phyloP scores from a whole-genome alignment of 2,797 vertebrate genomes.

The Hafferia zeledoni region DNA sequence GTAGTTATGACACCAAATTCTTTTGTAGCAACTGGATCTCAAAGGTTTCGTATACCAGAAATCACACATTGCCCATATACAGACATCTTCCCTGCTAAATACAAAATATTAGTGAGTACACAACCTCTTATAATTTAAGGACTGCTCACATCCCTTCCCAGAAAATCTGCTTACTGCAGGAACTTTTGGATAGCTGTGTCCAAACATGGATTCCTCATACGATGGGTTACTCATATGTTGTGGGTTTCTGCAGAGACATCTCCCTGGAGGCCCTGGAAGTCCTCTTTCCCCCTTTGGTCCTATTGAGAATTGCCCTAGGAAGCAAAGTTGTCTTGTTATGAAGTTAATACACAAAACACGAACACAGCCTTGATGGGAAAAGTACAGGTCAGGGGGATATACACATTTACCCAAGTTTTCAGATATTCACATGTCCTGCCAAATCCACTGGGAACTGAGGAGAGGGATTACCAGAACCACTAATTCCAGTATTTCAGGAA shows the following conservation, averaged over 20 bases:
- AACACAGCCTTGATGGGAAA: not conserved
- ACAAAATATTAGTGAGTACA: not conserved
- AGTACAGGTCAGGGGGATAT: not conserved
- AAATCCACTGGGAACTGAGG: not conserved
- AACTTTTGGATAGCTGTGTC: slow-evolving; percentile 84
- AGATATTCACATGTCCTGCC: too few species aligned
- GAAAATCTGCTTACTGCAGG: slow-evolving; percentile 84
- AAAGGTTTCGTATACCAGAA: not conserved
- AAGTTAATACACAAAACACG: not conserved
- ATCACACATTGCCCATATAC: not conserved
- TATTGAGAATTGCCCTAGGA: slow-evolving; percentile 86
- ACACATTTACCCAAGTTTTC: not conserved
- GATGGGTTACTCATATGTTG: slow-evolving; percentile 79
- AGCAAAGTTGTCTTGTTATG: slow-evolving; percentile 25
- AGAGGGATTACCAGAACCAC: not conserved
- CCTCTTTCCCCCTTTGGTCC: slow-evolving; percentile 94
- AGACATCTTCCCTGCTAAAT: not conserved
- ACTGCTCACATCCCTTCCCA: not conserved
- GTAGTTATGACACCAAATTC: not conserved
- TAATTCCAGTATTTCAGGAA: not conserved
- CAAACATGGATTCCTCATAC: slow-evolving; percentile 79
- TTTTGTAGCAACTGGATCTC: not conserved
- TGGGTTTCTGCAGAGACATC: slow-evolving; percentile 86
- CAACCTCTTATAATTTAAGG: not conserved
- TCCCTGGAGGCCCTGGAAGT: slow-evolving; percentile 88